phyloP scores from a whole-genome alignment of 1,140 invertebrate species.

The Mycetomoellerius zeteki region DNA sequence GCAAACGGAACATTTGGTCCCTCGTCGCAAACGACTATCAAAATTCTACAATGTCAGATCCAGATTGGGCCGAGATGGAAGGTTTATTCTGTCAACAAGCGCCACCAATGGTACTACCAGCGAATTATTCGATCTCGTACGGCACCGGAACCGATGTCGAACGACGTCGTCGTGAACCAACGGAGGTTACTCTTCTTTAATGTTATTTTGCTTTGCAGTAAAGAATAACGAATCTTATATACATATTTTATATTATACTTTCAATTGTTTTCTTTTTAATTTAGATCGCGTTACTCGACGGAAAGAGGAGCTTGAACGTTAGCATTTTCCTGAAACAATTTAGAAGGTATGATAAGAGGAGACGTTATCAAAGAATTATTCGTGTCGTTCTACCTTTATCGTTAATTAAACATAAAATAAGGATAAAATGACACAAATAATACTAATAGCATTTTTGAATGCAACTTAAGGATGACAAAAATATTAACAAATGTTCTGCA shows the following conservation, averaged over 20 bases:
- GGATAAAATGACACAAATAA: too few relatives aligned
- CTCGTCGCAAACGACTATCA: constrained; percentile 95
- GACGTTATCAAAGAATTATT: too few relatives aligned
- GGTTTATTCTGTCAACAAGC: constrained; percentile 96
- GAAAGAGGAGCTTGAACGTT: constrained; percentile 98
- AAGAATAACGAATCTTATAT: neutral
- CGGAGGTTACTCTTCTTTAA: constrained; percentile 85
- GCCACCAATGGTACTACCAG: constrained; percentile 87
- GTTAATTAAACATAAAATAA: too few relatives aligned
- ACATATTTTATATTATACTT: neutral
- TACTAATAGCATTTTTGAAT: too few relatives aligned
- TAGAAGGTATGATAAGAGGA: constrained; percentile 89
- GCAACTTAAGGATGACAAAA: neutral
- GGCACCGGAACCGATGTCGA: constrained; percentile 86
- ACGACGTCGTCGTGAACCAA: constrained; percentile 90
- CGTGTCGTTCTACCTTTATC: too few relatives aligned
- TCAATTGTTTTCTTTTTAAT: constrained; percentile 64
- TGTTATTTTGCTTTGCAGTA: neutral
- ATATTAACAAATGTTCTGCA: neutral
- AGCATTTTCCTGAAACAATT: constrained; percentile 99
- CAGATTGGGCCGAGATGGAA: constrained; percentile 97
- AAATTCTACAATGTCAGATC: constrained; percentile 91
- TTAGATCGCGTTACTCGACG: constrained; percentile 95
- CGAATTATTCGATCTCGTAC: constrained; percentile 87
- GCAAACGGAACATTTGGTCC: constrained; percentile 97